Evolutionary conservation across 2,113 vertebrate genomes (phyloP), one percentile per base, ranked within the genome.

Genomic region (Corythoichthys intestinalis): DNA sequence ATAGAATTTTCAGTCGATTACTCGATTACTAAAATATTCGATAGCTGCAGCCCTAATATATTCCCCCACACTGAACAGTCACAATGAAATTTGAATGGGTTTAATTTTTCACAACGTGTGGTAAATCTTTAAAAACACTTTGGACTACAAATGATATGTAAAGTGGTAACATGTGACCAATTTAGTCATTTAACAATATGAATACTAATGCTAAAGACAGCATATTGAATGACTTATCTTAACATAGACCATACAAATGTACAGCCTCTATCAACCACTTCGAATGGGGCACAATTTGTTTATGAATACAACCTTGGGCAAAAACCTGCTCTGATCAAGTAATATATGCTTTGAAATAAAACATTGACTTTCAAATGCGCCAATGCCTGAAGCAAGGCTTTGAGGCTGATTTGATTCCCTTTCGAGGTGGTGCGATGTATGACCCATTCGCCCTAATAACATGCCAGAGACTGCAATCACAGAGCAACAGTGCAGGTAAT

Each of bases 341-440:
- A 88, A 90, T 92, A 90, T 89, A 88, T 88, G 85, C 86, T 76
- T 41, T 64, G 82, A 85, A 87, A 86, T 77, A 86, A 86, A 90
- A 89, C 82, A 87, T 86, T 87, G 90, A 91, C 86, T 91, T 91
- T 92, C 84, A 89, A 90, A 90, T 87, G 81, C 64, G 66, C 65
- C 78, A 81, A 70, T 1, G 90, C 90, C 88, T 76, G 71, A 68
- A 88, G 89, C 86, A 78, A 85, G 77, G 86, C 89, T 90, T 86
- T 84, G 82, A 88, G 87, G 78, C 82, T 86, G 87, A 87, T 88
- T 88, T 87, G 80, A 87, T 85, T 81, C 83, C 88, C 76, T 84
- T 86, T 73, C 84, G 85, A 88, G 88, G 88, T 88, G 82, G 83
- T 71, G 79, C 85, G 81, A 87, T 84, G 88, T 87, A 88, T 67